Evolutionary conservation across 2,113 vertebrate genomes (phyloP).

Genomic region (Triplophysa dalaica): DNA sequence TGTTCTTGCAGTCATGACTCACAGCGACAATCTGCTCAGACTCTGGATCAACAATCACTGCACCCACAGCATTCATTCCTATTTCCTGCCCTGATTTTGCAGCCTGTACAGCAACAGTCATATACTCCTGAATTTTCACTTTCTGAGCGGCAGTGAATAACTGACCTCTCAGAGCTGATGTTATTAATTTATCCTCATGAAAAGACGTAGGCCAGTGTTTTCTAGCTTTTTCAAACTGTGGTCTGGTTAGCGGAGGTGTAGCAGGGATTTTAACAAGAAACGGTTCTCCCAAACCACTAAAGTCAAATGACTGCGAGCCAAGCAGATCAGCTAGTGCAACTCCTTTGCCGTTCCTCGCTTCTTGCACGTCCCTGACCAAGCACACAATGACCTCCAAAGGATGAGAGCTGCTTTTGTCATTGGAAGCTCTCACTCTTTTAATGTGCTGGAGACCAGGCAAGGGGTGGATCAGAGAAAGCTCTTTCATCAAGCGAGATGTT

Average conservation of each 20-base stretch:
- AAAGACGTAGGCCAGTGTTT: conserved; percentile 84
- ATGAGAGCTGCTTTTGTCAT: conserved; percentile 54
- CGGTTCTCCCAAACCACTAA: conserved; percentile 73
- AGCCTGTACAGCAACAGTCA: conserved; percentile 73
- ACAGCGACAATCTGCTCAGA: conserved; percentile 71
- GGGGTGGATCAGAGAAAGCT: conserved; percentile 70
- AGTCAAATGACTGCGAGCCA: conserved; percentile 50
- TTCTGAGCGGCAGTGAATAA: conserved; percentile 73
- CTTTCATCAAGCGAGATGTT: conserved; percentile 77
- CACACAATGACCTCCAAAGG: conserved; percentile 81
- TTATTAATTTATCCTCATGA: conserved; percentile 81
- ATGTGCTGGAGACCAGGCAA: conserved; percentile 75
- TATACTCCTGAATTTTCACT: conserved; percentile 73
- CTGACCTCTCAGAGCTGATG: conserved; percentile 69
- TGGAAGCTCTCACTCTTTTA: conserved; percentile 79
- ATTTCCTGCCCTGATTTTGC: conserved; percentile 61
- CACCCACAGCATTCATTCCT: conserved; percentile 77
- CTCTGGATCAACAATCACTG: conserved; percentile 74
- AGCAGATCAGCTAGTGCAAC: conserved; percentile 65
- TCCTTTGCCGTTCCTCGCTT: not conserved
- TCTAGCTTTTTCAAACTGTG: conserved; percentile 80
- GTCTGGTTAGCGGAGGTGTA: conserved; percentile 75
- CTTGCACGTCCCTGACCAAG: conserved; percentile 59
- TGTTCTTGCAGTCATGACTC: conserved; percentile 75
- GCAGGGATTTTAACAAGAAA: conserved; percentile 79